Evolutionary conservation across 2,797 vertebrate species (phyloP).

Genomic region (Halcyon badia): DNA sequence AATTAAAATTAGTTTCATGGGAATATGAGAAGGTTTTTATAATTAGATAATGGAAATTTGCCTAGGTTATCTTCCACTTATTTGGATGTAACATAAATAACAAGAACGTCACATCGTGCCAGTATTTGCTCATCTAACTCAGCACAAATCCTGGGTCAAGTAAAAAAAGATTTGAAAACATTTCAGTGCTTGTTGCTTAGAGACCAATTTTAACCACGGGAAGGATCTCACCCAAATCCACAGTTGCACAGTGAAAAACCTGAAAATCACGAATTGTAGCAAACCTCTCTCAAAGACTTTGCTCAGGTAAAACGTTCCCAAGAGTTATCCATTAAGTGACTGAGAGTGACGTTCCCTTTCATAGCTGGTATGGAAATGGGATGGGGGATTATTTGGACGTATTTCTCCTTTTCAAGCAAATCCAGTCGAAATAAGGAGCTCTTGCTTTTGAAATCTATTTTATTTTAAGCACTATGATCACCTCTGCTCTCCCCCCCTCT

Average conservation of each 20-base stretch:
- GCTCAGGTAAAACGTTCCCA: not conserved
- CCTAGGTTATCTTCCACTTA: slow-evolving; percentile 74
- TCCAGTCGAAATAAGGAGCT: not conserved
- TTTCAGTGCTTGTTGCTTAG: slow-evolving; percentile 58
- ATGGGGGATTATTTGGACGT: not conserved
- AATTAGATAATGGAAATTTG: slow-evolving; percentile 81
- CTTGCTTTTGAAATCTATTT: not conserved
- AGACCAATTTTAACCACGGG: slow-evolving; percentile 40
- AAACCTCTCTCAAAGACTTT: not conserved
- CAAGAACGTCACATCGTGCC: slow-evolving; percentile 54
- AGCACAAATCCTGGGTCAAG: slow-evolving; percentile 66
- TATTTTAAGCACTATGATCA: not conserved
- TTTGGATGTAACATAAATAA: slow-evolving; percentile 71
- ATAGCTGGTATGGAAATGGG: not conserved
- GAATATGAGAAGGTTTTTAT: slow-evolving; percentile 78
- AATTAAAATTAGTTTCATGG: slow-evolving; percentile 81
- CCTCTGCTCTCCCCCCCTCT: not conserved
- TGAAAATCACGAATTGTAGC: not conserved
- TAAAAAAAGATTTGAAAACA: slow-evolving; percentile 25
- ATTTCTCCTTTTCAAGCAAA: not conserved
- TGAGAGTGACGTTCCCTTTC: not conserved
- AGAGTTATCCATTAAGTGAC: not conserved
- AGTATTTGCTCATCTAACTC: slow-evolving; percentile 64
- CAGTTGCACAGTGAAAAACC: not conserved
- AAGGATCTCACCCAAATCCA: not conserved